Percentiles rank a stretch among this genome's conserved stretches.
Evolutionary conservation across 2,888 invertebrate species (phyloP).

Genomic region (Agrochola macilenta): DNA sequence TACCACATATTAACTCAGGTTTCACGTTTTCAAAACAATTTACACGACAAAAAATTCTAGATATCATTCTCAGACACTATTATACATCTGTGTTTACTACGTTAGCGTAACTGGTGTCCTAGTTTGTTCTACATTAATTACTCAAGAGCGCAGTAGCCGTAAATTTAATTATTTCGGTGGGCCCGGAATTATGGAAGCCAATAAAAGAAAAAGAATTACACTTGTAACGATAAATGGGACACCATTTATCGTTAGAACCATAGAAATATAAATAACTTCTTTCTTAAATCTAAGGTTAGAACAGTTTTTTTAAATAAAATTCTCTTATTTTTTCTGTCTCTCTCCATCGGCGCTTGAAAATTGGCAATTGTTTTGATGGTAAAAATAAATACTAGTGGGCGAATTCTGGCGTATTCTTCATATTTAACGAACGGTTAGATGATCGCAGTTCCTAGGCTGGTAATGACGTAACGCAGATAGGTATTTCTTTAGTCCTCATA

Average conservation of each 20-base stretch:
- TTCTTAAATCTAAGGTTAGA: too few species aligned
- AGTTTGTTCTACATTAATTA: constrained; percentile 71
- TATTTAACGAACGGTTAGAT: neutral
- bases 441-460: neutral
- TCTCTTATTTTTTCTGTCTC: neutral
- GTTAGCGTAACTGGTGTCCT: constrained; percentile 64
- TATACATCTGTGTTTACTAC: constrained; percentile 60
- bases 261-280: too few species aligned
- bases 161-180: constrained; percentile 61
- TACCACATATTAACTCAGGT: neutral
- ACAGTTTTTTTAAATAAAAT: too few species aligned
- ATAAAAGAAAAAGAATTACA: too few species aligned
- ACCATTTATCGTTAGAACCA: constrained; percentile 17
- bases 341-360: neutral
- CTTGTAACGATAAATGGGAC: too few species aligned
- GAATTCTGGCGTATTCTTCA: constrained; percentile 25
- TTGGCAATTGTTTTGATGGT: constrained; percentile 33
- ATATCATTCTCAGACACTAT: constrained; percentile 26
- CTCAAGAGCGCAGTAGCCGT: constrained; percentile 52
- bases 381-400: constrained; percentile 33
- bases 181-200: constrained; percentile 8
- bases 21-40: constrained; percentile 18
- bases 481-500: neutral
- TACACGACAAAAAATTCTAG: constrained; percentile 10
- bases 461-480: neutral